Base-by-base conservation (phyloP, 1,140 invertebrate genomes). In the Lepidurus apus region DNA sequence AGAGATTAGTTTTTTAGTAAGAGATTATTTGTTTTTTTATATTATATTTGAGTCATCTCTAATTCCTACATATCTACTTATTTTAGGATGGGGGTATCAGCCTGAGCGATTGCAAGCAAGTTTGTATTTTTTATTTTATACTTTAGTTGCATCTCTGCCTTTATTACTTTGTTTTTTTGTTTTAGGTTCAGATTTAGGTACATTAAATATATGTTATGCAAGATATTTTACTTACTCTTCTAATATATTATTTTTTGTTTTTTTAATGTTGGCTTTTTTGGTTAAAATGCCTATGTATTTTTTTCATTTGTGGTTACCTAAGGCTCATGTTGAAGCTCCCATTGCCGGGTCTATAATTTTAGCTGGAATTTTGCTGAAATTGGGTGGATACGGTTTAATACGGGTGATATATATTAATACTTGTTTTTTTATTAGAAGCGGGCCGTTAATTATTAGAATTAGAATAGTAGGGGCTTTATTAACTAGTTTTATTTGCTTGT, bases 241-340 rank as follows among this genome's bases (percentile, higher is more conserved):
- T 85, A 85, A 81, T 82, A 85, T 83, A 82, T 85, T 87, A 81
- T 82, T 88, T 83, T 88, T 86, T 86, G 82, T 87, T 81, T 83
- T 82, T 82, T 85, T 90, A 85, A 84, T 87, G 82, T 81, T 88
- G 79, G 86, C 87, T 81, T 91, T 91, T 89, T 87, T 91, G 85
- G 86, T 91, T 77, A 91, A 91, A 87, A 87, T 91, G 82, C 90
- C 91, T 34, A 88, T 91, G 85, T 91, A 87, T 89, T 85, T 88
- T 82, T 80, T 90, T 86, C 90, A 91, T 89, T 86, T 91, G 82
- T 91, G 91, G 84, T 84, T 92, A 77, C 90, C 90, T 76, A 91
- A 91, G 78, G 90, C 90, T 86, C 90, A 91, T 89, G 90, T 92
- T 26, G 90, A 92, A 83, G 90, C 90, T 81, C 89, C 90, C n/a